Base-by-base conservation (phyloP, 2,888 invertebrate species). In the Ophioninae sp. region DNA sequence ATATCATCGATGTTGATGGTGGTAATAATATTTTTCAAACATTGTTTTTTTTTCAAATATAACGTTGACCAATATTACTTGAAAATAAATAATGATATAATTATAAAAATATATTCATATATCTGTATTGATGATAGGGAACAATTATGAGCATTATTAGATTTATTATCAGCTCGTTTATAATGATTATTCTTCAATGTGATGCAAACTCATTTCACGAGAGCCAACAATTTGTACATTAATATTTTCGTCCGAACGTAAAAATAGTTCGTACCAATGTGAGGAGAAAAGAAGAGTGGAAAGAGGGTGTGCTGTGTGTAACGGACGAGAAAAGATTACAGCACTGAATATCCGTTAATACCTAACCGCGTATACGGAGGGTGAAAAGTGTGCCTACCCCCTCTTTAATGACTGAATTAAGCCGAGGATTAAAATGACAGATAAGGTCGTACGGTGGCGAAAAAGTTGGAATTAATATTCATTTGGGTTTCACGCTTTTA, bases 401-500 rank as follows among this genome's bases (percentile, higher is more conserved):
- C 8, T 17, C 64, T 51, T 74, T 65, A 65, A 74, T 74, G 64
- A 79, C 68, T 81, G 74, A 73, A 78, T 84, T 84, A 78, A 79
- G 69, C 56, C 13, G 58, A 51, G 76, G 80, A 78, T 81, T 78
- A 84, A 78, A 81, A 74, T 51, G 51, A 74, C 56, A 51, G 58
- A 22, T 64, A 23, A 30, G 58, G 79, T 59, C 63, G 13, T 37
- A 73, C 41, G 71, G 63, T 56, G 64, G 20, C 30, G 61, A 44
- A 44, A 69, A 82, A 74, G 58, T 69, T 79, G 23, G 51, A 78
- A 82, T 82, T 82, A 78, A 82, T 82, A 82, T 82, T 82, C 78
- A 82, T 78, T 72, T 56, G 39, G 67, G 72, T 65, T 77, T 81
- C 51, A 73, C 77, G 77, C 73, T 72, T 81, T 77, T 81, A 67